Conservation (phyloP, 2,888 invertebrate genomes). For the Melieria omissa region DNA sequence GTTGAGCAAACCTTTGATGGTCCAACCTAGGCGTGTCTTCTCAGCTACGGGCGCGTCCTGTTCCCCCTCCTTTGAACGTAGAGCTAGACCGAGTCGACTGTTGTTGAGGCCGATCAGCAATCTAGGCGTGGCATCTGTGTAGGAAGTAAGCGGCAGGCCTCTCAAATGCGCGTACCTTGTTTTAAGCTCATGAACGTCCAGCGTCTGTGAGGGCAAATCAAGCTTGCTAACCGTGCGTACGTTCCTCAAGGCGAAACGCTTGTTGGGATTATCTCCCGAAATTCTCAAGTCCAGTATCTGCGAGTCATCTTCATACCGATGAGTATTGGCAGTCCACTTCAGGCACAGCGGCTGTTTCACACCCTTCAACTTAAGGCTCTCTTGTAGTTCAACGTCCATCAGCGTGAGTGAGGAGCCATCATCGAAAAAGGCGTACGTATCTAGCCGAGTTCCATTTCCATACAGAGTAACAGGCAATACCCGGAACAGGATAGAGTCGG, state of each 20-base stretch:
- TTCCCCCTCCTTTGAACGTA: conserved; percentile 14
- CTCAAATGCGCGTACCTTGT: conserved; percentile 18
- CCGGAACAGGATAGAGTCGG: too few relatives aligned
- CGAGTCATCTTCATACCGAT: conserved; percentile 39
- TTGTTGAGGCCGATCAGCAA: conserved; percentile 41
- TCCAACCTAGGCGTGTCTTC: conserved; percentile 35
- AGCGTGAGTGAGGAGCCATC: too few relatives aligned
- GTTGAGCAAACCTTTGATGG: conserved; percentile 24
- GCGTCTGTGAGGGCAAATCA: conserved; percentile 22
- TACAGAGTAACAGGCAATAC: too few relatives aligned
- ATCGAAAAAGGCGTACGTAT: too few relatives aligned
- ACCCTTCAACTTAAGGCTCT: conserved; percentile 31
- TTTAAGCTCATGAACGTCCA: conserved; percentile 11
- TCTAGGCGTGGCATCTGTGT: conserved; percentile 30
- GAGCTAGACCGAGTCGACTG: conserved; percentile 24
- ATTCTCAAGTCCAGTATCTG: conserved; percentile 25
- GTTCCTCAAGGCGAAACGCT: conserved; percentile 16
- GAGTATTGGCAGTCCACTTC: conserved; percentile 38
- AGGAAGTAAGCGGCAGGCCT: conserved; percentile 27
- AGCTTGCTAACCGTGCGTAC: conserved; percentile 19
- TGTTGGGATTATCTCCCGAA: conserved; percentile 20
- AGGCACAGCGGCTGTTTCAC: conserved; percentile 32
- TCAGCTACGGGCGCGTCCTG: conserved; percentile 29
- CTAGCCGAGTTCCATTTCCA: too few relatives aligned
- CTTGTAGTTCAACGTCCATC: conserved; percentile 32